Percentiles rank a stretch among this genome's conserved stretches.
Evolutionary conservation across 1,140 invertebrate species (phyloP).

Genomic region (Drosophila kurseongensis): DNA sequence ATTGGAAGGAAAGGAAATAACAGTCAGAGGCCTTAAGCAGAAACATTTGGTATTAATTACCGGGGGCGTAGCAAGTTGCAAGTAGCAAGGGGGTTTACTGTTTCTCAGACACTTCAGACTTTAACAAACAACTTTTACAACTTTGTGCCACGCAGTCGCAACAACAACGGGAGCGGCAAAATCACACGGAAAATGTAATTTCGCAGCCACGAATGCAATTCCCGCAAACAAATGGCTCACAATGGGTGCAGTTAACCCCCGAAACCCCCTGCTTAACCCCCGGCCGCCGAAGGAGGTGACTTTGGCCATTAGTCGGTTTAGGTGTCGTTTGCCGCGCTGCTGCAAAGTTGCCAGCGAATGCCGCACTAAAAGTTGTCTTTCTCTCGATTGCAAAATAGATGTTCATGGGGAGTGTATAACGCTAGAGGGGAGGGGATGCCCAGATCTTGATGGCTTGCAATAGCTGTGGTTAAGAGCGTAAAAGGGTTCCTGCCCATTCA

Average conservation of each 20-base stretch:
- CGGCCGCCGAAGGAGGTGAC: constrained; percentile 22
- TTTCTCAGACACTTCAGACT: constrained; percentile 7
- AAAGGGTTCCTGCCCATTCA: constrained; percentile 4
- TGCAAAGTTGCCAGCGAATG: constrained; percentile 29
- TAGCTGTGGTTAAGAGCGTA: not conserved
- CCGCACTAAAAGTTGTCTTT: constrained; percentile 35
- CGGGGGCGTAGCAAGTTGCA: not conserved
- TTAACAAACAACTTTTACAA: constrained; percentile 34
- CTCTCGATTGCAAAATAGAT: constrained; percentile 13
- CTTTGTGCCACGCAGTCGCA: constrained; percentile 26
- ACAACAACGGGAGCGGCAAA: constrained; percentile 6
- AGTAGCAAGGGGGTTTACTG: not conserved
- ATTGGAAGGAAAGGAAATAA: constrained; percentile 40
- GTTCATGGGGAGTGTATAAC: not conserved
- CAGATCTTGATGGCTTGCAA: constrained; percentile 7
- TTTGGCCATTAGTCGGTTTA: constrained; percentile 49
- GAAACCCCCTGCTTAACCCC: not conserved
- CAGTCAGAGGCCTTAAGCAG: constrained; percentile 41
- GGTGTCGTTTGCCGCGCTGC: constrained; percentile 29
- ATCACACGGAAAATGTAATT: constrained; percentile 59
- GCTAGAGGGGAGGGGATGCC: not conserved
- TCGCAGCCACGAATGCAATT: constrained; percentile 62
- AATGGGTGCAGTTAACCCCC: constrained; percentile 16
- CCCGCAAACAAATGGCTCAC: constrained; percentile 49
- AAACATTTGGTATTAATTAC: constrained; percentile 64